Conservation (phyloP, 2,888 invertebrate species). For the Macrosoma leucophasiata region DNA sequence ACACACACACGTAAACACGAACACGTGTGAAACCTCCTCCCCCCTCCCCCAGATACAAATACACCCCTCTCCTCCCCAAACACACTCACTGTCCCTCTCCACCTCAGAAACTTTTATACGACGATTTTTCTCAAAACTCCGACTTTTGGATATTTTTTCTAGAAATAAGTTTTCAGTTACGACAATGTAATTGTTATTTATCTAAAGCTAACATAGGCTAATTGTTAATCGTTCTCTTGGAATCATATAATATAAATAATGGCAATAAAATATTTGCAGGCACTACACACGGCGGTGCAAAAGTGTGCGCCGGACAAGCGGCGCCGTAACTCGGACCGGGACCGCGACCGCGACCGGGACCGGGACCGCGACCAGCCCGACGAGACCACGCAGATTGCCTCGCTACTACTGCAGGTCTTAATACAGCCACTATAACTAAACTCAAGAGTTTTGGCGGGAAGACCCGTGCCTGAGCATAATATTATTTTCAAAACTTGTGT, state of each 20-base stretch:
- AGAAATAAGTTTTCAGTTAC: too few species aligned
- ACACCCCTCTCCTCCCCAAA: too few species aligned
- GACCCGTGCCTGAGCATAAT: background rate
- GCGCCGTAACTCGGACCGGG: conserved; percentile 26
- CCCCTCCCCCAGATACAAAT: too few species aligned
- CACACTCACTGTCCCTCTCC: too few species aligned
- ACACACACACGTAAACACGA: too few species aligned
- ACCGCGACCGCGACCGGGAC: conserved; percentile 28
- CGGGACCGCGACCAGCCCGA: conserved; percentile 27
- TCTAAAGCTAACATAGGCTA: too few species aligned
- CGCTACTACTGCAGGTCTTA: conserved; percentile 33
- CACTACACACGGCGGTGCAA: conserved; percentile 32
- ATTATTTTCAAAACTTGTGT: too few species aligned
- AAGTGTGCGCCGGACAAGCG: conserved; percentile 27
- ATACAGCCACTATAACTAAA: background rate
- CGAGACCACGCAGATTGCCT: conserved; percentile 35
- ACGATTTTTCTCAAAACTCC: too few species aligned
- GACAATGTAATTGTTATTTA: too few species aligned
- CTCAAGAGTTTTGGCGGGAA: background rate
- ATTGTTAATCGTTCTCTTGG: background rate
- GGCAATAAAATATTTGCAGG: conserved; percentile 19
- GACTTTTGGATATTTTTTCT: too few species aligned
- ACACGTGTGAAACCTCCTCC: too few species aligned
- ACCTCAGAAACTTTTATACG: too few species aligned
- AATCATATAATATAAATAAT: background rate